A percentile compares a stretch with the other conserved stretches of the same genome.
Evolutionary conservation across 92 coral and sea anemone genomes (phyloP).

Genomic region (Pocillopora meandrina): DNA sequence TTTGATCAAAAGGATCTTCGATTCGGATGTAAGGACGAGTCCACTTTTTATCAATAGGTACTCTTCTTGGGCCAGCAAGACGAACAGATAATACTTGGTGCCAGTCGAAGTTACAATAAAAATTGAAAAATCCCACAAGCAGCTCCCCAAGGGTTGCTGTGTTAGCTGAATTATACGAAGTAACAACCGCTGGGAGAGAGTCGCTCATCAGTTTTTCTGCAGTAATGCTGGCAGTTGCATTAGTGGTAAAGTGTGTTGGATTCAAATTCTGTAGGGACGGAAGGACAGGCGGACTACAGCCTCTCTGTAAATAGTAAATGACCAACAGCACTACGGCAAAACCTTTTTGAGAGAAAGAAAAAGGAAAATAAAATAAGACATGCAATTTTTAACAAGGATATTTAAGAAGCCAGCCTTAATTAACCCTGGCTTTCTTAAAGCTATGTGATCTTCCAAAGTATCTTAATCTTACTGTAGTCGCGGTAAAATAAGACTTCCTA

Average conservation of each 20-base stretch:
- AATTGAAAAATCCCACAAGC: constrained; percentile 62
- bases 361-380: background rate
- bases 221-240: constrained; percentile 15
- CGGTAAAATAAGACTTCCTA: too few species aligned
- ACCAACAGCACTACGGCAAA: constrained; percentile 64
- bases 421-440: too few species aligned
- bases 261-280: constrained; percentile 45
- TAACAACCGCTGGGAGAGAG: constrained; percentile 37
- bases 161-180: constrained; percentile 41
- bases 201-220: constrained; percentile 51
- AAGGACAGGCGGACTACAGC: constrained; percentile 64
- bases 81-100: constrained; percentile 56
- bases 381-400: too few species aligned
- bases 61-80: constrained; percentile 24
- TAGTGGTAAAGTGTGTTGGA: constrained; percentile 46
- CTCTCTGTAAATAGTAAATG: constrained; percentile 66
- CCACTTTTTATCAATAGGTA: constrained; percentile 48
- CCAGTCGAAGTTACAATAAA: constrained; percentile 62
- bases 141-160: constrained; percentile 43
- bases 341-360: constrained; percentile 35
- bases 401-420: too few species aligned
- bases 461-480: too few species aligned
- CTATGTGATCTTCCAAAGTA: too few species aligned
- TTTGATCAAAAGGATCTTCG: constrained; percentile 55
- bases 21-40: constrained; percentile 56